phyloP scores from a whole-genome alignment of 2,113 vertebrate genomes.

The Marmota flaviventris region DNA sequence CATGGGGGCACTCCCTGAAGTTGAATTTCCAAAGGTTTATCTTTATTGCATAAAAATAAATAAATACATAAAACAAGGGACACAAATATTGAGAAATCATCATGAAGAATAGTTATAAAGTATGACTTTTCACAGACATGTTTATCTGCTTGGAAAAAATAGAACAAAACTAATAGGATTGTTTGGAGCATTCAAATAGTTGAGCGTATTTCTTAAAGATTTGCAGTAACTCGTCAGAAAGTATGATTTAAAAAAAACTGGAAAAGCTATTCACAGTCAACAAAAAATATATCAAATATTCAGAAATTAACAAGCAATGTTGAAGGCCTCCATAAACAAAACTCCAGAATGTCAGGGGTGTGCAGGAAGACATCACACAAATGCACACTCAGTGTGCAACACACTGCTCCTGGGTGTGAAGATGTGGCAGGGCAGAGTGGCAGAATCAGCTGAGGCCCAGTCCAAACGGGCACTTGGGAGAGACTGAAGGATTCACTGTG shows the following conservation, averaged over 20 bases:
- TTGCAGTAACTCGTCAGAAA: neutral
- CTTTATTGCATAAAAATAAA: neutral
- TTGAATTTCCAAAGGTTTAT: neutral
- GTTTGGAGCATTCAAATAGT: neutral
- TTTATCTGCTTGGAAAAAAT: neutral
- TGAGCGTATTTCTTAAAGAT: neutral
- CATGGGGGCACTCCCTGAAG: fast-evolving
- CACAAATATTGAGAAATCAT: neutral
- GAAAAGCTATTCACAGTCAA: neutral
- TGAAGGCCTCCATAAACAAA: neutral
- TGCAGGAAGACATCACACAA: neutral
- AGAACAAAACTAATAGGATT: neutral
- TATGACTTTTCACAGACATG: neutral
- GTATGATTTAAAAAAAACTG: neutral
- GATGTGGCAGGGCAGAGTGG: neutral
- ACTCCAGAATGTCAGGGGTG: neutral
- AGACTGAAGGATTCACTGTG: neutral
- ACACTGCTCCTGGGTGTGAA: neutral
- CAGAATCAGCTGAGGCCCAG: neutral
- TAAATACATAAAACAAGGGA: neutral
- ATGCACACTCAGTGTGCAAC: neutral
- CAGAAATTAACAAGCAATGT: neutral
- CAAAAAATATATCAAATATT: neutral
- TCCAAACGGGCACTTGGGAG: fast-evolving
- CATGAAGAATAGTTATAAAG: neutral